Evolutionary conservation across 1,140 invertebrate species (phyloP).

Genomic region (Agrilus planipennis): DNA sequence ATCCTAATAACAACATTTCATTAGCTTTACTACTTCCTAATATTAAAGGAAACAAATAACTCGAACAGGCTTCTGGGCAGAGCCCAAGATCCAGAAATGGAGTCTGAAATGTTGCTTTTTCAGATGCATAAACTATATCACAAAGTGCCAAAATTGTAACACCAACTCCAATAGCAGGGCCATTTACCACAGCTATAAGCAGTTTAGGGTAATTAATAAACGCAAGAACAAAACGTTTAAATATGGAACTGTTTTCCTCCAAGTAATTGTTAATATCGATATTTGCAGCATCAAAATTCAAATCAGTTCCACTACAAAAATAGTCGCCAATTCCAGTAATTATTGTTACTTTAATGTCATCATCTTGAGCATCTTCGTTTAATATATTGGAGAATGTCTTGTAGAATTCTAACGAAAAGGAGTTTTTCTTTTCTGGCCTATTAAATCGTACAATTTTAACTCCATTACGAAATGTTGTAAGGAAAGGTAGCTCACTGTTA

Average conservation of each 20-base stretch:
- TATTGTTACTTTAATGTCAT: constrained; percentile 48
- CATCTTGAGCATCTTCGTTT: constrained; percentile 52
- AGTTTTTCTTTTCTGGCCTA: constrained; percentile 66
- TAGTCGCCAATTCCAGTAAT: constrained; percentile 68
- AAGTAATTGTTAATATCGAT: constrained; percentile 9
- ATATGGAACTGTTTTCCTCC: constrained; percentile 5
- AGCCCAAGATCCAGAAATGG: constrained; percentile 75
- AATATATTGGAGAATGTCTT: constrained; percentile 48
- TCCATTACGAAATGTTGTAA: constrained; percentile 38
- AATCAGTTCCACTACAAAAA: constrained; percentile 82
- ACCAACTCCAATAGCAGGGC: constrained; percentile 84
- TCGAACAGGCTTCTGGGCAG: constrained; percentile 73
- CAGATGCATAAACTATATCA: constrained; percentile 81
- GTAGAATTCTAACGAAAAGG: constrained; percentile 62
- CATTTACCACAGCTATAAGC: constrained; percentile 81
- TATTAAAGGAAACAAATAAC: constrained; percentile 68
- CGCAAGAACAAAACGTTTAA: constrained; percentile 53
- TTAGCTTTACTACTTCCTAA: constrained; percentile 69
- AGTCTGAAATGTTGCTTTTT: constrained; percentile 71
- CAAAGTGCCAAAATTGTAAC: constrained; percentile 72
- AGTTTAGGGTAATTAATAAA: constrained; percentile 85
- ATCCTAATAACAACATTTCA: constrained; percentile 69
- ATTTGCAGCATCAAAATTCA: constrained; percentile 32
- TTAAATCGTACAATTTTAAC: constrained; percentile 58
- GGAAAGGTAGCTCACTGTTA: too few species aligned